Evolutionary conservation across 2,113 vertebrate species (phyloP).

Genomic region (Mellivora capensis): DNA sequence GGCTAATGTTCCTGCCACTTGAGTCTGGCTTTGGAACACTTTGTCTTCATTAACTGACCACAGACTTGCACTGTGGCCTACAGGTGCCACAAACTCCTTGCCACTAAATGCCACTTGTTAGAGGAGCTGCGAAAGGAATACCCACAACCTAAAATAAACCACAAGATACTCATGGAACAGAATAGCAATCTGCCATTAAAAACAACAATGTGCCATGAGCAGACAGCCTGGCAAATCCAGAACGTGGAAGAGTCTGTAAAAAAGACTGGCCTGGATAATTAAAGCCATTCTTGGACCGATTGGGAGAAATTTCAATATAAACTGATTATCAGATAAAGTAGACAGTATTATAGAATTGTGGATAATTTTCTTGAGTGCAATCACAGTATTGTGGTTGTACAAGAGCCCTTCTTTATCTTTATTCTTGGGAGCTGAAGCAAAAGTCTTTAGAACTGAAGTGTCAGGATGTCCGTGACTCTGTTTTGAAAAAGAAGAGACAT

Average conservation of each 20-base stretch:
- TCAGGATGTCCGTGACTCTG: neutral
- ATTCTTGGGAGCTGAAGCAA: neutral
- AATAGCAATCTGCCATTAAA: neutral
- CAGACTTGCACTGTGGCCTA: neutral
- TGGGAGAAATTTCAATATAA: neutral
- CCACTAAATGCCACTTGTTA: neutral
- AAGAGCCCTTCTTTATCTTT: neutral
- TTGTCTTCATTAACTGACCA: constrained; percentile 31
- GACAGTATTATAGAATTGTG: neutral
- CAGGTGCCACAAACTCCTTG: neutral
- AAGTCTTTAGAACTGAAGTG: neutral
- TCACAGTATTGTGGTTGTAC: neutral
- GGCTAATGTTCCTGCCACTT: neutral
- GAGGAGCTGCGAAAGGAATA: neutral
- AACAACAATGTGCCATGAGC: neutral
- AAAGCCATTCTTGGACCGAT: neutral
- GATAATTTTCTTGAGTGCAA: neutral
- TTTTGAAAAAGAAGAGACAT: neutral
- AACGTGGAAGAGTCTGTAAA: neutral
- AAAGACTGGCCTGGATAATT: neutral
- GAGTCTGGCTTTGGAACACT: neutral
- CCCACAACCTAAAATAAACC: neutral
- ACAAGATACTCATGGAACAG: neutral
- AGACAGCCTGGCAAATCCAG: neutral
- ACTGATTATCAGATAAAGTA: neutral